A percentile compares a stretch with the other conserved stretches of the same genome.
phyloP scores from a whole-genome alignment of 2,113 vertebrate species.

The rabbit (Oryctolagus cuniculus) region DNA sequence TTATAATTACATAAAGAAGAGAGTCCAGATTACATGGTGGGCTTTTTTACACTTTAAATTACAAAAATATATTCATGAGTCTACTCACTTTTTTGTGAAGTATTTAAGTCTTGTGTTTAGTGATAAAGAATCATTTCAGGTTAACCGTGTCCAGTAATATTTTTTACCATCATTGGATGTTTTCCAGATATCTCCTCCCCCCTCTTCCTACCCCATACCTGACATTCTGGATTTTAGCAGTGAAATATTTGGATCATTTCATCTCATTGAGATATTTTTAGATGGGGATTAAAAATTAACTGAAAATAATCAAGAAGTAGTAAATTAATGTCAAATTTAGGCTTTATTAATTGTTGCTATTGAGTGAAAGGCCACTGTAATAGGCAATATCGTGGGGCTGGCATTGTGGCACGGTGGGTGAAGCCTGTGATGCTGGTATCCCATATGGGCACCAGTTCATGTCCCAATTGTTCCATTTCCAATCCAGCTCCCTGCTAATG shows the following conservation, averaged over 20 bases:
- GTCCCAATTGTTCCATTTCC: too few relatives aligned
- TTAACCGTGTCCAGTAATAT: not conserved
- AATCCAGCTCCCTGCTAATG: too few relatives aligned
- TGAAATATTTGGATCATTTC: not conserved
- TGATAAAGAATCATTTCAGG: not conserved
- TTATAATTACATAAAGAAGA: conserved; percentile 84
- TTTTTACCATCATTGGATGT: not conserved
- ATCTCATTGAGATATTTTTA: conserved; percentile 51
- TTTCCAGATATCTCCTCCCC: not conserved
- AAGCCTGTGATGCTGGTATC: too few relatives aligned
- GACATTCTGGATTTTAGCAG: not conserved
- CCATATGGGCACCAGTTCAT: too few relatives aligned
- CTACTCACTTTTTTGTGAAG: conserved; percentile 41
- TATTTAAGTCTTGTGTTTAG: conserved; percentile 53
- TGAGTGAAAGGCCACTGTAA: not conserved
- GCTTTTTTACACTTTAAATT: conserved; percentile 80
- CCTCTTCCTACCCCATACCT: not conserved
- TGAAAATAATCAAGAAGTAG: not conserved
- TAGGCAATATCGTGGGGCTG: not conserved
- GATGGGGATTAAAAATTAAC: conserved; percentile 52
- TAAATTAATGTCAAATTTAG: not conserved
- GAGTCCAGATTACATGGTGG: conserved; percentile 80
- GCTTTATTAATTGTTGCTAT: not conserved
- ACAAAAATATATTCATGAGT: conserved; percentile 72
- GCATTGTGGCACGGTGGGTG: too few relatives aligned